A percentile compares a stretch with the other conserved stretches of the same genome.
phyloP scores from a whole-genome alignment of 1,140 invertebrate species.

The Saccostrea echinata region DNA sequence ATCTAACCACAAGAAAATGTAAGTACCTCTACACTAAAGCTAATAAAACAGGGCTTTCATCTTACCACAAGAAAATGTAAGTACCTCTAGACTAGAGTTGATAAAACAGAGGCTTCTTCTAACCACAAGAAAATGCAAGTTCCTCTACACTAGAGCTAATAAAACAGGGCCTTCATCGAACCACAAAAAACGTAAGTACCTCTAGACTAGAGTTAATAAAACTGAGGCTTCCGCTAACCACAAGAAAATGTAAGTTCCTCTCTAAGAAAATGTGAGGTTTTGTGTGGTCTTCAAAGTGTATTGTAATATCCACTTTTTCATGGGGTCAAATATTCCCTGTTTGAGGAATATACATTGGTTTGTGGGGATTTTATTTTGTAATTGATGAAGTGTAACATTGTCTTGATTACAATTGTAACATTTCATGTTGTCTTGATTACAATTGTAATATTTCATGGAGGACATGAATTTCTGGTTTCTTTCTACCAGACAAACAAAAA shows the following conservation, averaged over 20 bases:
- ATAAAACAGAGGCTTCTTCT: not conserved
- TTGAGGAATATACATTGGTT: no score
- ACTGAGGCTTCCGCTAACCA: not conserved
- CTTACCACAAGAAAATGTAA: slow-evolving; percentile 1
- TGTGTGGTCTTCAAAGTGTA: no score
- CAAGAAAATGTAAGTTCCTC: not conserved
- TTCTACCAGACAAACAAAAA: no score
- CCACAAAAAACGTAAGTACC: not conserved
- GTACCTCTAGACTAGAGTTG: not conserved
- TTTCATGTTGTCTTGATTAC: no score
- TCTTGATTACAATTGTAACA: no score
- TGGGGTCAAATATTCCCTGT: no score
- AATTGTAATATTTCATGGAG: no score
- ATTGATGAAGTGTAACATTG: no score
- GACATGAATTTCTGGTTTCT: no score
- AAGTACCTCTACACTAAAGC: not conserved
- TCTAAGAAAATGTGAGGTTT: no score
- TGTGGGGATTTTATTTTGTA: no score
- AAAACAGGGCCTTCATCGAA: not conserved
- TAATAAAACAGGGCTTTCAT: not conserved
- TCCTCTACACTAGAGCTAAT: not conserved
- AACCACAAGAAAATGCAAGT: slow-evolving; percentile 7
- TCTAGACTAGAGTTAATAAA: not conserved
- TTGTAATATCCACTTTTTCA: no score
- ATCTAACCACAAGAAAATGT: not conserved